Evolutionary conservation across 1,140 invertebrate genomes (phyloP), one percentile per base, ranked within the genome.

Genomic region (Ceratitis capitata): DNA sequence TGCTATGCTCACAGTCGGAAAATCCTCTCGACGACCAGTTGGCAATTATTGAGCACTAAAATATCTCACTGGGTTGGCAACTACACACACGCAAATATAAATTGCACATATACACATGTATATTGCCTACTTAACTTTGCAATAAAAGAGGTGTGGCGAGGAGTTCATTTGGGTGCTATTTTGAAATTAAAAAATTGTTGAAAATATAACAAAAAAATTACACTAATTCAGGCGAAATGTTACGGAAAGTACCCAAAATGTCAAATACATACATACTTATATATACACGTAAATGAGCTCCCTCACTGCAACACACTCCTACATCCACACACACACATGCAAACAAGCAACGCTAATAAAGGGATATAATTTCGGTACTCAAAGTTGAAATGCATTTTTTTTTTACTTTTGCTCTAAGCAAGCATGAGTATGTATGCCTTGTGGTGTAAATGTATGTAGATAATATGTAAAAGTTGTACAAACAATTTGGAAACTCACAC

Each of bases 121-220:
- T 12, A 35, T 35, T 16, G 16, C 16, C 61, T 69, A 69, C 35
- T 69, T 69, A 35, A 69, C n/a, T n/a, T 61, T 12, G 0, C 58
- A 69, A 16, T 12, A 19, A 35, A 69, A 6, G 16, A 35, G 14
- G 12, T 16, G 61, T 39, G 32, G 32, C 9, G 32, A 29, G 32
- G 32, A 69, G 61, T 69, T 69, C 61, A 69, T 69, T 35, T 69
- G 61, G 61, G 32, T 69, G 61, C 61, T 69, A 39, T 39, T 69
- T 39, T 39, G 0, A 35, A 64, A 64, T 64, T 39, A 64, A 64
- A 69, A 69, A 69, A 64, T 19, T 35, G 29, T 14, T 69, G 3
- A 19, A 69, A 69, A 69, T 35, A 19, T n/a, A 69, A 56, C 0
- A 7, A n/a, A 69, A 69, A 69, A n/a, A 69, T 0, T 32, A 19